Conservation (phyloP, 2,888 invertebrate species). For the Platycheirus albimanus region DNA sequence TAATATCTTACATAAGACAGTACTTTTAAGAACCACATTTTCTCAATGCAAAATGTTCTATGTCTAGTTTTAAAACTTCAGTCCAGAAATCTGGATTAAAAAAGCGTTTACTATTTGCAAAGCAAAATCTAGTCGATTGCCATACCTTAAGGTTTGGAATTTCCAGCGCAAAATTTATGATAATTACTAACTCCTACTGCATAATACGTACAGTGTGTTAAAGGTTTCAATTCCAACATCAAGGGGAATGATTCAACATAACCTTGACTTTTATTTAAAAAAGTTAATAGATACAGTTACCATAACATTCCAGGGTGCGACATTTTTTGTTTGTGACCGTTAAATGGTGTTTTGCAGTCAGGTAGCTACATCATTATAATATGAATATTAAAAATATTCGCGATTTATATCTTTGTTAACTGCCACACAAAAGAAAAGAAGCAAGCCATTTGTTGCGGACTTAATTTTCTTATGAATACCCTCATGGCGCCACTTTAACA, state of each 20-base stretch:
- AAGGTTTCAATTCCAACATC: too few relatives aligned
- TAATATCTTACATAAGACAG: too few relatives aligned
- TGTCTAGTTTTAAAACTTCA: too few relatives aligned
- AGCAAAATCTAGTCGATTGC: too few relatives aligned
- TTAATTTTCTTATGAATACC: background rate
- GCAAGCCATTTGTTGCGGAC: background rate
- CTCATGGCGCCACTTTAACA: conserved; percentile 9
- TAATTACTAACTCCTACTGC: too few relatives aligned
- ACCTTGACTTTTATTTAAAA: conserved; percentile 30
- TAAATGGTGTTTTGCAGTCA: background rate
- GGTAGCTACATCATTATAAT: background rate
- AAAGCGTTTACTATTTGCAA: too few relatives aligned
- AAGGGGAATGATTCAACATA: conserved; percentile 10
- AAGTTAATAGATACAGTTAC: background rate
- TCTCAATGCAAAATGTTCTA: too few relatives aligned
- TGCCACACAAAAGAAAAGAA: background rate
- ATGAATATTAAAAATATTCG: conserved; percentile 28
- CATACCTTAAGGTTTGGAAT: too few relatives aligned
- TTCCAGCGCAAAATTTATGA: too few relatives aligned
- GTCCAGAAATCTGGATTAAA: too few relatives aligned
- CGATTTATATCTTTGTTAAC: background rate
- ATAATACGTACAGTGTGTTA: too few relatives aligned
- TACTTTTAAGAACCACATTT: too few relatives aligned
- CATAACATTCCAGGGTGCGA: conserved; percentile 28
- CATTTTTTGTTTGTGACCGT: background rate